Evolutionary conservation across 2,113 vertebrate genomes (phyloP).

Genomic region (Nothobranchius furzeri): DNA sequence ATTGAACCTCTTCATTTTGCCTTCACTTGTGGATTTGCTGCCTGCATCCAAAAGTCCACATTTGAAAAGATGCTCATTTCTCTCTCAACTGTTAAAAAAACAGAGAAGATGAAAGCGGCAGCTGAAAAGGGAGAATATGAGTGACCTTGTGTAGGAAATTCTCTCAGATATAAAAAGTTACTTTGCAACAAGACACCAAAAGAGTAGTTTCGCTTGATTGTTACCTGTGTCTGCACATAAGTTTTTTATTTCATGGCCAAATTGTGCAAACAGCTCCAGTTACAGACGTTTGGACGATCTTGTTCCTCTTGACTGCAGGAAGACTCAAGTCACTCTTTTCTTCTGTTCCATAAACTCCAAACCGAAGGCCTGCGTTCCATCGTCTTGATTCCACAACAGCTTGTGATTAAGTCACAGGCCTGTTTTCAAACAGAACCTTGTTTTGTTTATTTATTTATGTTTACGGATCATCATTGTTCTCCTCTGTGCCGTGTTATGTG

Average conservation of each 20-base stretch:
- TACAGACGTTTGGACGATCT: constrained; percentile 19
- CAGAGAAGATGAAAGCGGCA: background rate
- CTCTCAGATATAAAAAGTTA: constrained; percentile 2
- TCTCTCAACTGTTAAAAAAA: background rate
- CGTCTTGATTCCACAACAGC: background rate
- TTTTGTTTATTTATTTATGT: too few relatives aligned
- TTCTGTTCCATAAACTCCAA: constrained; percentile 15
- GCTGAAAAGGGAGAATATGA: constrained; percentile 7
- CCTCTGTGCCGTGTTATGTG: constrained; percentile 18
- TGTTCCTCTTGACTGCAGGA: constrained; percentile 7
- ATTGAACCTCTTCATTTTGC: constrained; percentile 63
- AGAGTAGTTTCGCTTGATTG: constrained; percentile 3
- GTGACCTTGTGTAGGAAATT: constrained; percentile 38
- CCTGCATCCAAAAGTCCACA: constrained; percentile 55
- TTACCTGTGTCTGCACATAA: background rate
- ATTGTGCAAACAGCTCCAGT: constrained; percentile 16
- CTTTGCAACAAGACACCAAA: constrained; percentile 5
- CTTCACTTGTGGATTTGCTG: constrained; percentile 33
- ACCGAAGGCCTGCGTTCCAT: constrained; percentile 5
- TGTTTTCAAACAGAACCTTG: constrained; percentile 5
- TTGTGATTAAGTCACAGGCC: constrained; percentile 10
- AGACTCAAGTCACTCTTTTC: constrained; percentile 38
- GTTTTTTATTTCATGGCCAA: constrained; percentile 17
- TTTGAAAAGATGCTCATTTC: constrained; percentile 32
- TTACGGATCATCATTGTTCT: constrained; percentile 21